Conservation (phyloP, 2,888 invertebrate species). For the Baccha elongata region DNA sequence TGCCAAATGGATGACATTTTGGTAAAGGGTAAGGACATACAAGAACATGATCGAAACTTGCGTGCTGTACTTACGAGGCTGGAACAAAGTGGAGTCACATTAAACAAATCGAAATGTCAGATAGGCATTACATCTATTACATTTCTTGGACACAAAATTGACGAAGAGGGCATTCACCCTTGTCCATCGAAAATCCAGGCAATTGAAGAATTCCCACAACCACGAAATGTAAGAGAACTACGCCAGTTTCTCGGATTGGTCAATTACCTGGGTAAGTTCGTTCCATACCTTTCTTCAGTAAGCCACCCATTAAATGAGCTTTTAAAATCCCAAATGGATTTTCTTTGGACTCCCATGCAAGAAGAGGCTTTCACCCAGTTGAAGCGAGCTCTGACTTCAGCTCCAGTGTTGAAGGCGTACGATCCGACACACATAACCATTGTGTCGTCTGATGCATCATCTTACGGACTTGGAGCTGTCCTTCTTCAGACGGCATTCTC, state of each 20-base stretch:
- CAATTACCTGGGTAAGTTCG: too few species aligned
- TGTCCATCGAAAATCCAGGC: constrained; percentile 40
- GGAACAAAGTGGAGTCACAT: constrained; percentile 21
- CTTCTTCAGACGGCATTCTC: too few species aligned
- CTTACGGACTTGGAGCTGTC: background rate
- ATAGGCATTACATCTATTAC: constrained; percentile 25
- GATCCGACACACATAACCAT: too few species aligned
- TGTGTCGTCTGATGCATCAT: too few species aligned
- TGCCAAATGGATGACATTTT: constrained; percentile 24
- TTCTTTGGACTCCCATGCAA: too few species aligned
- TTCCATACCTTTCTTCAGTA: too few species aligned
- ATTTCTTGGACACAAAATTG: constrained; percentile 46
- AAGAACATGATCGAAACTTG: constrained; percentile 10
- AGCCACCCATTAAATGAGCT: too few species aligned
- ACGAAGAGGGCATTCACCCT: constrained; percentile 34
- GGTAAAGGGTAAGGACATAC: constrained; percentile 14
- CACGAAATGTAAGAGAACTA: too few species aligned
- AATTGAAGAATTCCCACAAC: constrained; percentile 24
- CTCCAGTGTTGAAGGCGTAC: too few species aligned
- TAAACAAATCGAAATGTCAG: constrained; percentile 32
- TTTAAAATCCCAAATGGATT: too few species aligned
- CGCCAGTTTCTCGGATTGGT: constrained; percentile 41
- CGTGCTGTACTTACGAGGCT: constrained; percentile 28
- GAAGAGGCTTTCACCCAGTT: too few species aligned
- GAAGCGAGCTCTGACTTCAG: too few species aligned